Evolutionary conservation across 2,888 invertebrate species (phyloP).

Genomic region (Calameuta filiformis): DNA sequence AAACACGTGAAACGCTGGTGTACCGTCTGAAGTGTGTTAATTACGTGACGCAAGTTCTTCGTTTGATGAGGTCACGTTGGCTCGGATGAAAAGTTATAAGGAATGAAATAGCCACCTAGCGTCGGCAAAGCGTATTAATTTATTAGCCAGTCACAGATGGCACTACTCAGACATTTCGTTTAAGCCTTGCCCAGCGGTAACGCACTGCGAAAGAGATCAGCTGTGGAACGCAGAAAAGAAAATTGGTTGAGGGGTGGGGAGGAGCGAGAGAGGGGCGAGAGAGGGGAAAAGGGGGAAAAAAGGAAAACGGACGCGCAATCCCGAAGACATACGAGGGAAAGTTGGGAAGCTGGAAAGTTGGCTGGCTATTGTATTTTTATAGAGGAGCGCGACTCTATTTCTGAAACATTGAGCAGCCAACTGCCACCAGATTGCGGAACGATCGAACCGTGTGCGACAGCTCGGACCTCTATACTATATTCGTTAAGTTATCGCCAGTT

Average conservation of each 20-base stretch:
- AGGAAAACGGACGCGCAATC: constrained; percentile 15
- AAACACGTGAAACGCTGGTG: too few relatives aligned
- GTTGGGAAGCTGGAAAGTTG: constrained; percentile 10
- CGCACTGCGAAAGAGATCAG: not conserved
- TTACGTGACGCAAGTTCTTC: not conserved
- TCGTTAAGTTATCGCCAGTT: constrained; percentile 20
- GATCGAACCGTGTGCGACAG: constrained; percentile 23
- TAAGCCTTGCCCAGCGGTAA: not conserved
- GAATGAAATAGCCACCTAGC: not conserved
- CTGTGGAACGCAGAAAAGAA: too few relatives aligned
- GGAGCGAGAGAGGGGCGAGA: not conserved
- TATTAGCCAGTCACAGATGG: constrained; percentile 1
- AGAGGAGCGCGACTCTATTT: constrained; percentile 19
- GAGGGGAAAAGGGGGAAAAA: not conserved
- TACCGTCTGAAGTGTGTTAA: too few relatives aligned
- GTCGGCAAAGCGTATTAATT: constrained; percentile 14
- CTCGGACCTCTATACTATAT: constrained; percentile 12
- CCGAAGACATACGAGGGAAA: constrained; percentile 14
- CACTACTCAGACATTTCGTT: not conserved
- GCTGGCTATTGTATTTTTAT: constrained; percentile 24
- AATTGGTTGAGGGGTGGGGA: too few relatives aligned
- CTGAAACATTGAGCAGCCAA: constrained; percentile 26
- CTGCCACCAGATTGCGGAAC: constrained; percentile 24
- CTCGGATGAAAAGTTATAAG: not conserved
- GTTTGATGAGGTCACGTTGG: not conserved